Percentiles rank a stretch among this genome's conserved stretches.
phyloP scores from a whole-genome alignment of 2,888 invertebrate species.

The Piscicola geometra region DNA sequence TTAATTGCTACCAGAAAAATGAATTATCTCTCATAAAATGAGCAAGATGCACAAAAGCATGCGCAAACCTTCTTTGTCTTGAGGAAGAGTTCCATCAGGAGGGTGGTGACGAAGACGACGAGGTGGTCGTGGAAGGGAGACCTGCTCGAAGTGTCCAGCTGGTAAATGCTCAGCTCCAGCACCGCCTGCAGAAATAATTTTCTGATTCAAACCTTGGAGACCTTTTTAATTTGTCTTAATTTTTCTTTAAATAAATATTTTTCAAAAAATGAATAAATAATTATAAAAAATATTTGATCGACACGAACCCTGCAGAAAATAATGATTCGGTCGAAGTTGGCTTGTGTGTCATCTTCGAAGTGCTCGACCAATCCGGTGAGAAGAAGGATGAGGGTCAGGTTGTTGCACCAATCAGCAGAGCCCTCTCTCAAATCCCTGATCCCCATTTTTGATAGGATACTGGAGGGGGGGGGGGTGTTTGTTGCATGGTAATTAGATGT shows the following conservation, averaged over 20 bases:
- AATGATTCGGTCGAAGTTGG: not conserved
- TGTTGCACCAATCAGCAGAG: not conserved
- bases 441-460: not conserved
- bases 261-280: too few species aligned
- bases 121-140: not conserved
- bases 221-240: too few species aligned
- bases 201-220: not conserved
- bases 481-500: too few species aligned
- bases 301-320: not conserved
- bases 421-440: not conserved
- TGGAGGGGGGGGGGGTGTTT: too few species aligned
- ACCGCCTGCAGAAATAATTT: slow-evolving; percentile 1
- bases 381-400: not conserved
- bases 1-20: too few species aligned
- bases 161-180: not conserved
- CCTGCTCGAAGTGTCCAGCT: not conserved
- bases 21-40: too few species aligned
- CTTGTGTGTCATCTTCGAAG: not conserved
- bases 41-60: too few species aligned
- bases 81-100: not conserved
- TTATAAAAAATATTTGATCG: not conserved
- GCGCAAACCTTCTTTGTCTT: not conserved
- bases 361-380: not conserved
- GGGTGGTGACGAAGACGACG: not conserved
- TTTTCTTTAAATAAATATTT: too few species aligned